Evolutionary conservation across 1,140 invertebrate genomes (phyloP).

Genomic region (Lepidurus couesii): DNA sequence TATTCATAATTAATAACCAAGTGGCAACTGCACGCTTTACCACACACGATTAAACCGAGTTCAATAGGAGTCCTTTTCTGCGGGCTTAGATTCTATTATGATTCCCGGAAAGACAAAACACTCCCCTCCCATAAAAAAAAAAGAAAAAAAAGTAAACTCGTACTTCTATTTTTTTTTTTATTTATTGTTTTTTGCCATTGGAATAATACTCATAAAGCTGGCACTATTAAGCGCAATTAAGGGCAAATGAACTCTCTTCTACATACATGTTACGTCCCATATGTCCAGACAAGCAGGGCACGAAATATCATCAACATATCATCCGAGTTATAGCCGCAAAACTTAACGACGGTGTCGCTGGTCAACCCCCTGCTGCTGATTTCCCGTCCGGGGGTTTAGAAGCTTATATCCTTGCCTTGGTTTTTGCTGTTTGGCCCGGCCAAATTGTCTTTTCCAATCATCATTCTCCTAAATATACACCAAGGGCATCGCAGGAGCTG

Average conservation of each 20-base stretch:
- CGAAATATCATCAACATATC: neutral
- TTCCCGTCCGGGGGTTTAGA: neutral
- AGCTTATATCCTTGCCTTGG: neutral
- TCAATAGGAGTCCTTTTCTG: neutral
- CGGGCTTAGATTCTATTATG: neutral
- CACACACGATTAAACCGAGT: neutral
- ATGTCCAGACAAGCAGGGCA: neutral
- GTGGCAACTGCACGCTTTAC: slow-evolving; percentile 16
- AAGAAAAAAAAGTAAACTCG: no score
- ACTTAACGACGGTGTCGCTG: slow-evolving; percentile 2
- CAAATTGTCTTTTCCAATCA: slow-evolving; percentile 12
- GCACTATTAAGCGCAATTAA: neutral
- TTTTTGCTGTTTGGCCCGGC: neutral
- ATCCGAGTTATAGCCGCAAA: neutral
- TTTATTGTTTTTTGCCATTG: no score
- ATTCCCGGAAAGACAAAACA: no score
- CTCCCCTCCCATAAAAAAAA: no score
- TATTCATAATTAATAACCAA: slow-evolving; percentile 16
- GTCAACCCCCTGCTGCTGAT: slow-evolving; percentile 20
- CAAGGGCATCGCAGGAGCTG: slow-evolving; percentile 7
- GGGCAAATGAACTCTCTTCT: neutral
- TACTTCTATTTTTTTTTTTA: no score
- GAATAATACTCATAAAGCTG: neutral
- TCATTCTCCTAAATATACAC: slow-evolving; percentile 22
- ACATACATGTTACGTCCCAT: neutral